phyloP scores from a whole-genome alignment of 1,140 invertebrate genomes.

The Heliconius nattereri region DNA sequence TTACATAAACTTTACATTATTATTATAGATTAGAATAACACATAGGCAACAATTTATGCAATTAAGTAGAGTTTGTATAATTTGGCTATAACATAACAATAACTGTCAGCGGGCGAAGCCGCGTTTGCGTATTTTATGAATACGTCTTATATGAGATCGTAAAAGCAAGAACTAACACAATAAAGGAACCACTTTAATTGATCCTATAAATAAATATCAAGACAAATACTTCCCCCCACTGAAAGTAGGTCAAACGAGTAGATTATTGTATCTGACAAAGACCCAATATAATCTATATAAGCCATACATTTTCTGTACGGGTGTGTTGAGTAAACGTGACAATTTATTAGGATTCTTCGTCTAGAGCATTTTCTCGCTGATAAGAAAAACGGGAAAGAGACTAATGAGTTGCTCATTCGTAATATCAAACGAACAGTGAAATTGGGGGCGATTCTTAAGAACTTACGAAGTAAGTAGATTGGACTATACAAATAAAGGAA shows the following conservation, averaged over 20 bases:
- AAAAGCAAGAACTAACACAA: background rate
- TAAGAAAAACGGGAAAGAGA: conserved; percentile 31
- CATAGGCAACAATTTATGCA: no score
- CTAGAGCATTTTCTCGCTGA: conserved; percentile 25
- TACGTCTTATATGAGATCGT: background rate
- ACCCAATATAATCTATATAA: conserved; percentile 5
- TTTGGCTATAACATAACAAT: no score
- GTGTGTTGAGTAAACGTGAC: conserved; percentile 1
- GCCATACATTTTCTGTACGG: background rate
- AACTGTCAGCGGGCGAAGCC: no score
- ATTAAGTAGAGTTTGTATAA: no score
- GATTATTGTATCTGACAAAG: conserved; percentile 7
- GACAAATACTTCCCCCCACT: background rate
- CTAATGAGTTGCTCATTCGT: conserved; percentile 32
- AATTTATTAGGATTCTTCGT: conserved; percentile 19
- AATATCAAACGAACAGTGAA: conserved; percentile 39
- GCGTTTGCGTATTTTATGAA: background rate
- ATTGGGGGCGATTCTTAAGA: conserved; percentile 34
- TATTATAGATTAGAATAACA: no score
- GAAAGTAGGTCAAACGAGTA: background rate
- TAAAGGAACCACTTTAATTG: conserved; percentile 9
- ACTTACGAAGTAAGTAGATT: conserved; percentile 28
- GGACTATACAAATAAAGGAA: conserved; percentile 31
- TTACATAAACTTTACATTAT: no score
- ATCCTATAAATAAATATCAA: background rate